phyloP scores from a whole-genome alignment of 2,888 invertebrate genomes.

The Nemapogon koenigi region DNA sequence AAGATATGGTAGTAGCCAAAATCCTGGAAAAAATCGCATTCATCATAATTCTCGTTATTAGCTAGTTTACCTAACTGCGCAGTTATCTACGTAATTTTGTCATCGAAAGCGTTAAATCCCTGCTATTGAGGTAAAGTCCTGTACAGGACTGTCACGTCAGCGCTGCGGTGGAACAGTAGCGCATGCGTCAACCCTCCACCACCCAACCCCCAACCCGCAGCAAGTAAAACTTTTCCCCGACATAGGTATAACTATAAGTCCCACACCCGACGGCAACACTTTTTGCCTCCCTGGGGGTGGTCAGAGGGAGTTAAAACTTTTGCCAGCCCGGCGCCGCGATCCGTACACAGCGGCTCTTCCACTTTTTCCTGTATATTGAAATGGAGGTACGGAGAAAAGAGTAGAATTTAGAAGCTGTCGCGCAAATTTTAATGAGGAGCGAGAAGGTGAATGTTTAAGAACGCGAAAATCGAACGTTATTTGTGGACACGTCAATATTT shows the following conservation, averaged over 20 bases:
- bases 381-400: slow-evolving; percentile 64
- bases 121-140: slow-evolving; percentile 35
- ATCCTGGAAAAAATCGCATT: no score
- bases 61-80: slow-evolving; percentile 5
- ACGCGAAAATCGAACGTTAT: no score
- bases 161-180: slow-evolving; percentile 36
- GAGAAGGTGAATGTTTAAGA: slow-evolving; percentile 27
- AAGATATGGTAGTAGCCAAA: no score
- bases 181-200: slow-evolving; percentile 44
- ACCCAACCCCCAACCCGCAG: slow-evolving; percentile 48
- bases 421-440: slow-evolving; percentile 63
- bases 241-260: slow-evolving; percentile 55
- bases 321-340: slow-evolving; percentile 57
- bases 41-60: no score
- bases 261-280: slow-evolving; percentile 60
- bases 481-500: slow-evolving; percentile 35
- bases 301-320: slow-evolving; percentile 52
- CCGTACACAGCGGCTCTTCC: slow-evolving; percentile 59
- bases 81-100: slow-evolving; percentile 8
- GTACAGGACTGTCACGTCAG: slow-evolving; percentile 48
- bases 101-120: slow-evolving; percentile 20
- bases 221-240: slow-evolving; percentile 64
- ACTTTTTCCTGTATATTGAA: slow-evolving; percentile 66
- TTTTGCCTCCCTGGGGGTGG: slow-evolving; percentile 53
- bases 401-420: slow-evolving; percentile 63